Evolutionary conservation across 2,797 vertebrate genomes (phyloP).

Genomic region (Microctenopoma lineatum): DNA sequence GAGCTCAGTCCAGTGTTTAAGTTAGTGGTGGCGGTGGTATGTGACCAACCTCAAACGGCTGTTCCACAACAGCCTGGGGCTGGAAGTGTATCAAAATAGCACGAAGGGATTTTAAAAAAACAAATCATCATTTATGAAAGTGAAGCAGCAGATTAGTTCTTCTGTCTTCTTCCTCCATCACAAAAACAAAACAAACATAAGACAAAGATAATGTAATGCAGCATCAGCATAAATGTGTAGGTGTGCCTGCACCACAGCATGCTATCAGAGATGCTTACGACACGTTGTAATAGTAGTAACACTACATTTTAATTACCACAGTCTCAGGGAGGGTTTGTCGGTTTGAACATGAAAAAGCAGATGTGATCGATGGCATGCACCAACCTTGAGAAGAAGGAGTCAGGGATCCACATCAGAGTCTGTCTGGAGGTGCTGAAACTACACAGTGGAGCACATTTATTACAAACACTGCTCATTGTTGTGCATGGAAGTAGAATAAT

Average conservation of each 20-base stretch:
- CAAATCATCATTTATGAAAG: background rate
- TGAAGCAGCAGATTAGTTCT: too few species aligned
- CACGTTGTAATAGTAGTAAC: background rate
- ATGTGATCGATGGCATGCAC: slow-evolving; percentile 20
- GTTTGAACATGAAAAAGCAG: background rate
- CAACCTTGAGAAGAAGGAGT: slow-evolving; percentile 99
- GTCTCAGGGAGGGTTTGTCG: too few species aligned
- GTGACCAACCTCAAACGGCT: slow-evolving; percentile 13
- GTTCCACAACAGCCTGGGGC: slow-evolving; percentile 1
- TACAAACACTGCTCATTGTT: background rate
- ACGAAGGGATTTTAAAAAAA: too few species aligned
- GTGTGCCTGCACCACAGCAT: background rate
- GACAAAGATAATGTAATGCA: slow-evolving; percentile 14
- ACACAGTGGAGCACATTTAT: slow-evolving; percentile 30
- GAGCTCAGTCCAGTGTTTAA: slow-evolving; percentile 43
- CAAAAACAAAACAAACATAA: too few species aligned
- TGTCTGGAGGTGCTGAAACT: slow-evolving; percentile 99
- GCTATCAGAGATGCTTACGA: background rate
- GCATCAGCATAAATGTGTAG: slow-evolving; percentile 42
- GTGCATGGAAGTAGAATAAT: background rate
- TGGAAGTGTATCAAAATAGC: slow-evolving; percentile 13
- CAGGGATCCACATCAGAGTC: slow-evolving; percentile 98
- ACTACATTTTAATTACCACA: slow-evolving; percentile 7
- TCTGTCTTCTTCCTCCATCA: too few species aligned
- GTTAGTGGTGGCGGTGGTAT: background rate